Evolutionary conservation across 2,797 vertebrate species (phyloP).

Genomic region (Lutjanus campechanus): DNA sequence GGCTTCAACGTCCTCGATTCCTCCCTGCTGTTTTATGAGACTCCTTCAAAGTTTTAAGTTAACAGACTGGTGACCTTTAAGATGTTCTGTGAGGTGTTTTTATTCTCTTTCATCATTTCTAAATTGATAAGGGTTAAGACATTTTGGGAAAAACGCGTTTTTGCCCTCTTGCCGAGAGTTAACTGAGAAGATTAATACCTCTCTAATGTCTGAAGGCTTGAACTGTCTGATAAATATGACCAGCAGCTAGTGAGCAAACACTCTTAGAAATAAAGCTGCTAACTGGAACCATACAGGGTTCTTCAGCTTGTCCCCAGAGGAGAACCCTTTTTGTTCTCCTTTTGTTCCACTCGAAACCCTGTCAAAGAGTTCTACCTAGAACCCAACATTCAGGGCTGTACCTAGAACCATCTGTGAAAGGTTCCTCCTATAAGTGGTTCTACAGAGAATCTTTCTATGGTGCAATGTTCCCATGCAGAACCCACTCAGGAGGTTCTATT

Average conservation of each 20-base stretch:
- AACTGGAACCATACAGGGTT: no score
- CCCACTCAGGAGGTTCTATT: no score
- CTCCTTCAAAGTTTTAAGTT: slow-evolving; percentile 1
- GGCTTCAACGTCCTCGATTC: slow-evolving; percentile 5
- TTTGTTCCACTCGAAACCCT: no score
- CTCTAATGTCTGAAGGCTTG: background rate
- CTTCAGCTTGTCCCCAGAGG: no score
- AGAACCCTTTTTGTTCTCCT: no score
- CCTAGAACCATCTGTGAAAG: no score
- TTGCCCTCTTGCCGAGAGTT: background rate
- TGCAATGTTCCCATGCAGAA: no score
- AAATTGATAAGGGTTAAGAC: slow-evolving; percentile 3
- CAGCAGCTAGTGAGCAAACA: background rate
- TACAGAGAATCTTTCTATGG: no score
- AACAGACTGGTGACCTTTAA: slow-evolving; percentile 13
- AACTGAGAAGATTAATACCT: background rate
- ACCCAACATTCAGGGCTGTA: no score
- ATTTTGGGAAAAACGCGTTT: background rate
- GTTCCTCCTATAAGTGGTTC: no score
- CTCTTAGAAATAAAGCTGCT: no score
- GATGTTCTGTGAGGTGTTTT: background rate
- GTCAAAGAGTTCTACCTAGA: no score
- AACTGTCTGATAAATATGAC: background rate
- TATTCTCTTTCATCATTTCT: slow-evolving; percentile 11
- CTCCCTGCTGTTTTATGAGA: slow-evolving; percentile 8